Evolutionary conservation across 2,113 vertebrate genomes (phyloP), one percentile per base, ranked within the genome.

Genomic region (Microcebus lehilahytsara): DNA sequence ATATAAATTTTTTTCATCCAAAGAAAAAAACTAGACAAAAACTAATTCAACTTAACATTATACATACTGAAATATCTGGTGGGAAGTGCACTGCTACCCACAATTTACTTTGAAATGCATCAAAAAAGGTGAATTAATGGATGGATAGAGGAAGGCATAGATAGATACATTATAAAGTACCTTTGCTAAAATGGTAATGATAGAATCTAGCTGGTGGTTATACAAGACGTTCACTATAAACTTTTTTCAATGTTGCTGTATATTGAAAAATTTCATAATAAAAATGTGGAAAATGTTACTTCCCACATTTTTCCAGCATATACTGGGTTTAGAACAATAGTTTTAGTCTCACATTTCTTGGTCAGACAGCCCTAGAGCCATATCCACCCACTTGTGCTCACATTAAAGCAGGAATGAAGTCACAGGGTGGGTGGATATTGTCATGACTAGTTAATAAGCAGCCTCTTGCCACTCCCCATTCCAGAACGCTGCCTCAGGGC

Each of bases 321-420:
- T 22, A 5, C n/a, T 60, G 56, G 40, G 23, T 71, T 72, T 80
- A 83, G 40, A 93, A 51, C 53, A 80, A 69, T 74, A 62, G 58
- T 85, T 81, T 81, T 51, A 67, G 49, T 64, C 9, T 93, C n/a
- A 40, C 9, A 10, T 23, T 78, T 69, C 25, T 37, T 64, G 74
- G 46, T 51, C 56, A 89, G 51, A 93, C 22, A 79, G n/a, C 42
- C 40, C 40, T 77, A 62, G 67, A 95, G 62, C 25, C 67, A 79
- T 9, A 83, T 42, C 46, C 83, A 86, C 86, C 79, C 69, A 89
- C 67, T 78, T 71, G 51, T 79, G 71, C 42, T 95, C 83, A 42
- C 49, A 69, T 66, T 86, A 80, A 71, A 83, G 19, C 42, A 95
- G 85, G 90, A 96, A 88, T 96, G 86, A 97, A 96, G 85, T 97